Percentiles rank a stretch among this genome's conserved stretches.
Conservation (phyloP, 2,113 vertebrate genomes). For the Desmodus rotundus region DNA sequence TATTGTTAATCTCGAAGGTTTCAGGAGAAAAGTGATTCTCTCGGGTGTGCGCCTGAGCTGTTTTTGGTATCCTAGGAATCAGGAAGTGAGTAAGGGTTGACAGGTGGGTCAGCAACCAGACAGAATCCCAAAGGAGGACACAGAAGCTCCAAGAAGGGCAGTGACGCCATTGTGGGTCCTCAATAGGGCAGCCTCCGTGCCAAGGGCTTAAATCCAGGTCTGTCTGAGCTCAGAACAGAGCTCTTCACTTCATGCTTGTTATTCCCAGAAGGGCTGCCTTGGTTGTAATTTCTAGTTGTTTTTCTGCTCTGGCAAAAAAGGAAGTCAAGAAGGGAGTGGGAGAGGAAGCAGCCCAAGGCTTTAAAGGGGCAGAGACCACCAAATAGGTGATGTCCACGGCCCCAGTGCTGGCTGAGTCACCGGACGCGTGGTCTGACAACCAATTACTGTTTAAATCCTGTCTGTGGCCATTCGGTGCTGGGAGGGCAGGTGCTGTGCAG, state of each 20-base stretch:
- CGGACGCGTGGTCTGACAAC: background rate
- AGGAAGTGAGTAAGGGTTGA: background rate
- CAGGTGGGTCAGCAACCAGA: background rate
- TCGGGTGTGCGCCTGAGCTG: background rate
- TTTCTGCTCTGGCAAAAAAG: slow-evolving; percentile 38
- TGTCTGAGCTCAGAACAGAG: slow-evolving; percentile 19
- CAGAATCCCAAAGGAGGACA: background rate
- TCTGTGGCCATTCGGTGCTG: background rate
- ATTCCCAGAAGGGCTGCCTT: slow-evolving; percentile 8
- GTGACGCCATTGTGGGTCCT: background rate
- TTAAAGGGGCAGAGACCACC: slow-evolving; percentile 3
- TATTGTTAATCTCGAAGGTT: background rate
- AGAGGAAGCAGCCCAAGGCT: background rate
- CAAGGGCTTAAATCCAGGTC: background rate
- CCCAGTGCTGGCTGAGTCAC: background rate
- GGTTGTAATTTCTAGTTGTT: slow-evolving; percentile 27
- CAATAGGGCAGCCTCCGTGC: background rate
- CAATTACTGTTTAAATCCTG: slow-evolving; percentile 2
- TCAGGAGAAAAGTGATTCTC: background rate
- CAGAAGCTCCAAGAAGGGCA: background rate
- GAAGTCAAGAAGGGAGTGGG: slow-evolving; percentile 17
- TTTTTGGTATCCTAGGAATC: background rate
- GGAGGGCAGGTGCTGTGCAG: slow-evolving; percentile 3
- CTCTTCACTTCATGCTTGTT: slow-evolving; percentile 35
- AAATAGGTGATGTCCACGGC: background rate